A percentile compares a stretch with the other conserved stretches of the same genome.
Conservation (phyloP, 2,888 invertebrate genomes). For the Clepsis dumicolana region DNA sequence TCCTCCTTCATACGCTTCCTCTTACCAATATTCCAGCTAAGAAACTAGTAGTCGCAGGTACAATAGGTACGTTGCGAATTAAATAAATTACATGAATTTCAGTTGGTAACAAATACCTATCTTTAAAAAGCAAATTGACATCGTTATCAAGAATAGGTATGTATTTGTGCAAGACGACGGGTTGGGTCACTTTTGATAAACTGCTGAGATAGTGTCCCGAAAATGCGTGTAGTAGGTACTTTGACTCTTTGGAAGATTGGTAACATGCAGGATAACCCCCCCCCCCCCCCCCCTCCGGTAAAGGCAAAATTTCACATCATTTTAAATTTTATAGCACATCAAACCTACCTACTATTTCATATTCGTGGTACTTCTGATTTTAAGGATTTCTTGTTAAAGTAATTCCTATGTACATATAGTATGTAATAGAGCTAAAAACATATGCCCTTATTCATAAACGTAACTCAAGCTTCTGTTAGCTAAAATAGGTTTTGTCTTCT, state of each 20-base stretch:
- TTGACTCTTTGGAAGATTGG: slow-evolving; percentile 19
- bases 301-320: background rate
- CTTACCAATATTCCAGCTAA: background rate
- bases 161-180: slow-evolving; percentile 42
- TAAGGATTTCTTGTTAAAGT: background rate
- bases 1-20: background rate
- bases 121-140: slow-evolving; percentile 38
- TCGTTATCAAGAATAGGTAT: slow-evolving; percentile 35
- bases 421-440: no score
- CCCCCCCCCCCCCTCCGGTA: no score
- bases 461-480: no score
- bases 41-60: background rate
- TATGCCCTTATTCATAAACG: no score
- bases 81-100: background rate
- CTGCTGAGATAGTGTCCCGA: slow-evolving; percentile 38
- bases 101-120: slow-evolving; percentile 20
- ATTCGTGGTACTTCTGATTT: no score
- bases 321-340: background rate
- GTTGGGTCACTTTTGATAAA: slow-evolving; percentile 44
- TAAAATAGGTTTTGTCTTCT: no score
- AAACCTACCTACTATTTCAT: background rate
- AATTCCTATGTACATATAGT: no score
- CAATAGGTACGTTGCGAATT: background rate
- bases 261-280: slow-evolving; percentile 40
- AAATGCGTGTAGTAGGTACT: slow-evolving; percentile 32